Percentiles rank a stretch among this genome's conserved stretches.
These are phyloP conservation scores for Acestrorhynchus altus DNA, from an alignment of 2,797 vertebrate species.

Conservation along the genomic window DNA sequence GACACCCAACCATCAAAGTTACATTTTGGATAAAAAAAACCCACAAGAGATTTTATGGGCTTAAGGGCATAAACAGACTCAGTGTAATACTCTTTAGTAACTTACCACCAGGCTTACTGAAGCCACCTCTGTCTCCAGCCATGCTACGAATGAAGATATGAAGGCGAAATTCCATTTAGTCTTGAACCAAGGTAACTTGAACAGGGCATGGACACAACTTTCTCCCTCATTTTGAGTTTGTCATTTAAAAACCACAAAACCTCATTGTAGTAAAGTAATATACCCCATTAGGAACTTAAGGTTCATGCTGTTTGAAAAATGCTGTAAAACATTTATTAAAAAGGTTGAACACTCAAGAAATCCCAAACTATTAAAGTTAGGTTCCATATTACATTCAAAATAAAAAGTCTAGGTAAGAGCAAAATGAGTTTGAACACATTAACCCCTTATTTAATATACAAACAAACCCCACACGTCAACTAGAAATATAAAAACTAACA, in stretches of 20 bases:
- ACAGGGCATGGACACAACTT: conserved; percentile 91
- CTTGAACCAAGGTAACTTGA: conserved; percentile 95
- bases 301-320: no score
- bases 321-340: no score
- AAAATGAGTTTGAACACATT: no score
- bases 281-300: neutral
- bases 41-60: conserved; percentile 69
- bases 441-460: no score
- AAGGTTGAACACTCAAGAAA: no score
- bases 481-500: neutral
- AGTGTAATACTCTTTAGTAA: conserved; percentile 98
- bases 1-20: conserved; percentile 67
- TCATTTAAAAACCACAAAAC: conserved; percentile 60
- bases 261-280: conserved; percentile 24
- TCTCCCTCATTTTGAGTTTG: conserved; percentile 8
- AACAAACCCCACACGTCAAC: no score
- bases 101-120: conserved; percentile 99
- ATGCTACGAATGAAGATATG: conserved; percentile 99
- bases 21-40: conserved; percentile 63
- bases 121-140: conserved; percentile 99
- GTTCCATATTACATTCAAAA: no score
- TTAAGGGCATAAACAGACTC: conserved; percentile 59
- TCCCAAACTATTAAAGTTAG: no score
- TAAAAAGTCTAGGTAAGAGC: no score
- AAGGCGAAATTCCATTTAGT: conserved; percentile 98